Base-by-base conservation (phyloP, 2,113 vertebrate species). In the Forbesichthys agassizii region DNA sequence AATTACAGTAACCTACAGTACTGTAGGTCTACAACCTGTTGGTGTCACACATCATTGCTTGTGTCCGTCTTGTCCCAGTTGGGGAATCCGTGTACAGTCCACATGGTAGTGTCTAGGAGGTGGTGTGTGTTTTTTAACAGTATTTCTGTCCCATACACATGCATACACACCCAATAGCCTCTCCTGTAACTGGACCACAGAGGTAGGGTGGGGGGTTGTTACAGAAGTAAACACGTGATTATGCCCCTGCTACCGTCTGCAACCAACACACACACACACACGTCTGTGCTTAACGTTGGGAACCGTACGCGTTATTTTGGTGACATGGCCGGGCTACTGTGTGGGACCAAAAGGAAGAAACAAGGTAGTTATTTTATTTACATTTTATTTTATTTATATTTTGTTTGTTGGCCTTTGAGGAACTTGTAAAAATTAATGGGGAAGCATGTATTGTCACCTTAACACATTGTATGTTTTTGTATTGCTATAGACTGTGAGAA, bases 261-360 rank as follows among this genome's bases (percentile, higher is more conserved):
- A 78, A 79, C 79, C 75, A 11, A 18, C 66, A 63, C 1, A 70
- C 76, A 56, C 76, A 51, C 52, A 68, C 49, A 69, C 11, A 0
- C 56, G 73, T 70, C 14, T 61, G 14, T 75, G 36, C 36, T 42
- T 42, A 75, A 57, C 73, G 58, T 64, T 11, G 73, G 69, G 61
- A 79, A 73, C 71, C 54, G 48, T 6, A 62, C 48, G 71, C 42
- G 77, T 75, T 66, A 9, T 56, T 27, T 62, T 33, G 62, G 61
- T 0, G 14, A 83, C 72, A 97, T 96, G 96, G 93, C 95, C 0
- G 92, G 92, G 0, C 91, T 96, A 5, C 89, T 97, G 56, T 96
- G 95, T 65, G 93, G 94, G 74, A 91, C 92, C 66, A 95, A 93
- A 78, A 92, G 80, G 85, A 95, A 88, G 81, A 95, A 94, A 75